Evolutionary conservation across 2,113 vertebrate species (phyloP), one percentile per base, ranked within the genome.

Genomic region (Calypte anna): DNA sequence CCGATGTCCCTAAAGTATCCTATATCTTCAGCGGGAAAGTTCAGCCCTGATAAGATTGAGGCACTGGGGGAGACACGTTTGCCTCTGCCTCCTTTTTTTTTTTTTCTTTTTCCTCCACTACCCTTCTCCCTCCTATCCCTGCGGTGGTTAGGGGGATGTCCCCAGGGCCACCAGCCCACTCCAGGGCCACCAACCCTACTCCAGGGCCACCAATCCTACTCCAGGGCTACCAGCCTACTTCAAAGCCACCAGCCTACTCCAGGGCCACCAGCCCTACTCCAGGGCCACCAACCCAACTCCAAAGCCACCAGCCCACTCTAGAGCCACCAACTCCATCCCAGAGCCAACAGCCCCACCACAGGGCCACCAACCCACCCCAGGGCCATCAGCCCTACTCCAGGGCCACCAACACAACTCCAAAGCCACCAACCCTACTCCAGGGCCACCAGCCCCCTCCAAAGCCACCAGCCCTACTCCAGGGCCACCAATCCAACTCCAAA

Each of bases 31-130:
- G 93, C 88, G 22, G 93, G 78, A 88, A 94, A 97, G 97, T 93
- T 97, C 95, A 95, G 96, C 82, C 81, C 91, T n/a, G 97, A 95
- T 97, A 97, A 97, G 96, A 92, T 28, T 91, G 96, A 72, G 82
- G 93, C 64, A 63, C 86, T 20, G 38, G 88, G 84, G 55, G 93
- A 95, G 96, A 86, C 10, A 33, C 58, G 53, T 90, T 58, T 87
- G 61, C 85, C 84, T 84, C 57, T 54, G 19, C 85, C 59, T 80
- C 51, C 75, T 7, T 9, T 40, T 12, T 40, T 40, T 40, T 58
- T 67, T 17, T 19, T 21, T 8, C 9, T 21, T 14, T 28, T 79
- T 22, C 43, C 6, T 14, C 7, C 48, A 10, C 48, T 50, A 11
- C 7, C 96, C 16, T n/a, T 19, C 76, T 68, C 59, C 64, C 43